Evolutionary conservation across 2,113 vertebrate species (phyloP).

Genomic region (Syngnathus typhle): DNA sequence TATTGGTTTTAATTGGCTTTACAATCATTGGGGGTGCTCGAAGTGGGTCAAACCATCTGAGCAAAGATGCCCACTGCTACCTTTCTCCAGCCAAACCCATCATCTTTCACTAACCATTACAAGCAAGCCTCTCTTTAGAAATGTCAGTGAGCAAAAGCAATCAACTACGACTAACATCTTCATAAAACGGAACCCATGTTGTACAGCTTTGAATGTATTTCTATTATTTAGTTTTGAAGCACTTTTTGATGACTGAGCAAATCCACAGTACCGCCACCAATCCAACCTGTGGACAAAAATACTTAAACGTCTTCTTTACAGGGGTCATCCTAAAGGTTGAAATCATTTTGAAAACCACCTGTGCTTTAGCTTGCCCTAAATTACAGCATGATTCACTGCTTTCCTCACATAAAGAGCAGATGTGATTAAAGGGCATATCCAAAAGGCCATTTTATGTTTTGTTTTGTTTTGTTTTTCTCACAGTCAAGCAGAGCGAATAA

Average conservation of each 20-base stretch:
- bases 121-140: neutral
- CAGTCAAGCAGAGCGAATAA: constrained; percentile 32
- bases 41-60: neutral
- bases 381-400: constrained; percentile 26
- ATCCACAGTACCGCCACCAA: constrained; percentile 4
- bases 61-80: neutral
- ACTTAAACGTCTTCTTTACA: constrained; percentile 6
- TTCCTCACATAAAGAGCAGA: constrained; percentile 44
- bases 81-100: no score
- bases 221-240: neutral
- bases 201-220: neutral
- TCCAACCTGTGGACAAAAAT: constrained; percentile 6
- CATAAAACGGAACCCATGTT: neutral
- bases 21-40: constrained; percentile 29
- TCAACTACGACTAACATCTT: neutral
- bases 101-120: no score
- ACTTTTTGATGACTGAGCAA: neutral
- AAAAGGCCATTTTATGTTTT: constrained; percentile 51
- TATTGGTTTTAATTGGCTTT: constrained; percentile 49
- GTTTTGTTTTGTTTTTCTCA: constrained; percentile 47
- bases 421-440: constrained; percentile 45
- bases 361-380: constrained; percentile 38
- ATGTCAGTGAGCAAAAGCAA: neutral
- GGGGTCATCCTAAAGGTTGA: constrained; percentile 14
- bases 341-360: constrained; percentile 21